Evolutionary conservation across 2,113 vertebrate species (phyloP).

Genomic region (Cyrtonyx montezumae): DNA sequence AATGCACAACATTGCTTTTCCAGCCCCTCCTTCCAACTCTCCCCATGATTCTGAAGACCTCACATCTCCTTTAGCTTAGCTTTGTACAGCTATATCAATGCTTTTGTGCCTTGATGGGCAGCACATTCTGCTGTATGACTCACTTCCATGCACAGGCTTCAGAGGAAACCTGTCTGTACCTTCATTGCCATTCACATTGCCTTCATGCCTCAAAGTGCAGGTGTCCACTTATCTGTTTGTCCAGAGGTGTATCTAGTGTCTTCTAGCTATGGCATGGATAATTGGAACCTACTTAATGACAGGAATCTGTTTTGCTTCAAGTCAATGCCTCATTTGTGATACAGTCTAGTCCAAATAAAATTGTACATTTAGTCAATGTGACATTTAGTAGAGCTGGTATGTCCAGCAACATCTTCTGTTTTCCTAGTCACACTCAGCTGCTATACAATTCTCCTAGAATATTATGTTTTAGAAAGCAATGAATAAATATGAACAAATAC

Average conservation of each 20-base stretch:
- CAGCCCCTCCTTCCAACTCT: slow-evolving; percentile 9
- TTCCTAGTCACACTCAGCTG: background rate
- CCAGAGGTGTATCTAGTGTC: background rate
- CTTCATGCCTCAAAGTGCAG: background rate
- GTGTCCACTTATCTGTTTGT: rapidly evolving
- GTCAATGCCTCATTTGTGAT: background rate
- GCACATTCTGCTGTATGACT: background rate
- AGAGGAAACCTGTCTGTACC: background rate
- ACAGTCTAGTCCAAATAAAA: background rate
- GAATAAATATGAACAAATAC: background rate
- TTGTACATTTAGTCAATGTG: no score
- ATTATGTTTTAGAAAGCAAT: background rate
- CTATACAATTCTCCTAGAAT: background rate
- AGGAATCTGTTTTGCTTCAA: background rate
- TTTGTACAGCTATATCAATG: background rate
- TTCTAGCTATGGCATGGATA: background rate
- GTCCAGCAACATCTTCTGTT: background rate
- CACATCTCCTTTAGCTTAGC: background rate
- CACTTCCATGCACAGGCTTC: background rate
- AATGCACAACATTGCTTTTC: background rate
- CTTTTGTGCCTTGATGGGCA: background rate
- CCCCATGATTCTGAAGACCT: background rate
- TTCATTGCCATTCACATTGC: background rate
- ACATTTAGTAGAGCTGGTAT: background rate
- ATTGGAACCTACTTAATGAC: background rate